phyloP scores from a whole-genome alignment of 2,888 invertebrate genomes.

The Cerceris rybyensis region DNA sequence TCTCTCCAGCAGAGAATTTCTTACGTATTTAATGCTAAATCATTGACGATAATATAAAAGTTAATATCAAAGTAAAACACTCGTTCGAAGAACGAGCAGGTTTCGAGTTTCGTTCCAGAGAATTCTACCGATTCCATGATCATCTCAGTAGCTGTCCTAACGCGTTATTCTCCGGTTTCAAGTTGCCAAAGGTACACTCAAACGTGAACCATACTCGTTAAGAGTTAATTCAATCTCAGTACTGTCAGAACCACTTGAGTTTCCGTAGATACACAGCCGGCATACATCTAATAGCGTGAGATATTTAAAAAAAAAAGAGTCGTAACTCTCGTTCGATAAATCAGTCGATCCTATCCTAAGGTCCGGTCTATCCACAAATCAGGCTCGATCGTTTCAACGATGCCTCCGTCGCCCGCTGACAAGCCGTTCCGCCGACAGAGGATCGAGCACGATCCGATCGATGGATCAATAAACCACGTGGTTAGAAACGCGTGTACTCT shows the following conservation, averaged over 20 bases:
- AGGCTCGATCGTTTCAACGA: constrained; percentile 45
- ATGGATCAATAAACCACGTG: constrained; percentile 72
- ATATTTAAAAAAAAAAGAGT: constrained; percentile 1
- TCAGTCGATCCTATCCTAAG: constrained; percentile 23
- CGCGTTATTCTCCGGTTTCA: too few relatives aligned
- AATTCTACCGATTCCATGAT: too few relatives aligned
- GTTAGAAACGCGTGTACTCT: constrained; percentile 70
- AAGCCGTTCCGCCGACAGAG: constrained; percentile 38
- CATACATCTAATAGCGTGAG: not conserved
- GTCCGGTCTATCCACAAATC: constrained; percentile 36
- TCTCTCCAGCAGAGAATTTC: too few relatives aligned
- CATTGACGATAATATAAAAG: too few relatives aligned
- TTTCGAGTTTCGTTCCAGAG: too few relatives aligned
- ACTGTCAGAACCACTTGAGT: too few relatives aligned
- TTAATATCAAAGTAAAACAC: too few relatives aligned
- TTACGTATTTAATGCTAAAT: too few relatives aligned
- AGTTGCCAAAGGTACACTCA: too few relatives aligned
- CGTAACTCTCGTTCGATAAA: constrained; percentile 38
- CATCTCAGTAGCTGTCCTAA: too few relatives aligned
- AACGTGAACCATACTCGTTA: not conserved
- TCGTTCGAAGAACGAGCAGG: too few relatives aligned
- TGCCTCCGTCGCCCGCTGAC: constrained; percentile 51
- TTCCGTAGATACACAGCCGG: not conserved
- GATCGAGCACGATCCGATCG: constrained; percentile 66
- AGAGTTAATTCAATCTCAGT: too few relatives aligned